Conservation (phyloP, 2,797 vertebrate genomes). For the Chiloscyllium punctatum region DNA sequence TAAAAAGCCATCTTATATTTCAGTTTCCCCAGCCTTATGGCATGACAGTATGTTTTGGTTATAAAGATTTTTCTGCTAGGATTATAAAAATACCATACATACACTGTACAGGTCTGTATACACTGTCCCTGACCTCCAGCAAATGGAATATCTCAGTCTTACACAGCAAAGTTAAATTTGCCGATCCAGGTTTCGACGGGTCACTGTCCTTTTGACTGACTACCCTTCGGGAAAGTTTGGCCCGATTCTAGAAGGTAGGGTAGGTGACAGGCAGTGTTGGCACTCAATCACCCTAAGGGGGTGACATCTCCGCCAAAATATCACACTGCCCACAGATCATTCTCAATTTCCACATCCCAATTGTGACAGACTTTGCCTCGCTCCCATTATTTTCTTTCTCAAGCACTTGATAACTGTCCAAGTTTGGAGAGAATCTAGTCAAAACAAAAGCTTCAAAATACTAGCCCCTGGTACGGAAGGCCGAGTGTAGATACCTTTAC, state of each 20-base stretch:
- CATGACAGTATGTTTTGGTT: conserved; percentile 10
- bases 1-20: conserved; percentile 27
- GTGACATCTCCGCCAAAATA: neutral
- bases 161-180: neutral
- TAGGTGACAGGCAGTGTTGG: neutral
- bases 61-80: conserved; percentile 17
- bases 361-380: neutral
- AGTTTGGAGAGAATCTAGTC: no score
- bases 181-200: neutral
- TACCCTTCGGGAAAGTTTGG: neutral
- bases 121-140: neutral
- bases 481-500: neutral
- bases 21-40: neutral
- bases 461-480: neutral
- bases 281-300: neutral
- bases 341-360: neutral
- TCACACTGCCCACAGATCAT: neutral
- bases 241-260: no score
- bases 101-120: neutral
- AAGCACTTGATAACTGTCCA: neutral
- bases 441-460: neutral
- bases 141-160: neutral
- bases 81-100: conserved; percentile 23
- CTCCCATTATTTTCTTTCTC: neutral
- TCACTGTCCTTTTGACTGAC: neutral